Conservation (phyloP, 2,888 invertebrate genomes). For the Eupithecia insigniata region DNA sequence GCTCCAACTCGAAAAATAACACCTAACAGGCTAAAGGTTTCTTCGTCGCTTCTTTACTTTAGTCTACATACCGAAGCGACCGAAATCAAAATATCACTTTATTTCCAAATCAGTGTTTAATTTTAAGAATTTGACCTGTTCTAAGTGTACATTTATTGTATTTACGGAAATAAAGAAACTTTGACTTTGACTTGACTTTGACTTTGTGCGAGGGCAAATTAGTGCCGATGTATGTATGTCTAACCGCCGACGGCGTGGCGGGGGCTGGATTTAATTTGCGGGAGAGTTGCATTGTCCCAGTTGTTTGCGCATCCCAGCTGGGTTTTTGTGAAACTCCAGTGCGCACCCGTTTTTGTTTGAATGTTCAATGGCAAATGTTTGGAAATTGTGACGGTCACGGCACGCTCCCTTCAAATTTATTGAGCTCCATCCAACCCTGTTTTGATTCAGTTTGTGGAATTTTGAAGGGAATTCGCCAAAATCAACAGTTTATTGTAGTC, state of each 20-base stretch:
- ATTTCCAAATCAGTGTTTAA: no score
- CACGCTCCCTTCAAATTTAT: conserved; percentile 54
- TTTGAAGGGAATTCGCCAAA: conserved; percentile 25
- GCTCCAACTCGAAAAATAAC: no score
- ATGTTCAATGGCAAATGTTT: conserved; percentile 54
- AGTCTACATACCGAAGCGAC: no score
- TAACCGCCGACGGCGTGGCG: conserved; percentile 56
- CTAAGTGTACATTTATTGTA: no score
- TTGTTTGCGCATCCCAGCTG: conserved; percentile 63
- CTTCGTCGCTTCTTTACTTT: no score
- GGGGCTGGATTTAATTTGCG: conserved; percentile 66
- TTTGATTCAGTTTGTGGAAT: conserved; percentile 39
- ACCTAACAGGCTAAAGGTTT: no score
- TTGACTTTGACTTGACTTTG: no score
- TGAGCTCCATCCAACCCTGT: conserved; percentile 54
- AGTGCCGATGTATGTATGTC: conserved; percentile 68
- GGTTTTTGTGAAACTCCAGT: conserved; percentile 59
- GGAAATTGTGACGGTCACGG: conserved; percentile 50
- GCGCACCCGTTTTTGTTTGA: conserved; percentile 60
- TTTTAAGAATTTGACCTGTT: no score
- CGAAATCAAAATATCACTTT: no score
- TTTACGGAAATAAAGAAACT: no score
- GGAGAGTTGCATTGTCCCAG: conserved; percentile 62
- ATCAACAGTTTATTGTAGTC: conserved; percentile 18
- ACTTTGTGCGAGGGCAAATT: conserved; percentile 64